Percentiles rank a stretch among this genome's conserved stretches.
Conservation (phyloP, 2,113 vertebrate genomes). For the Platanista minor region DNA sequence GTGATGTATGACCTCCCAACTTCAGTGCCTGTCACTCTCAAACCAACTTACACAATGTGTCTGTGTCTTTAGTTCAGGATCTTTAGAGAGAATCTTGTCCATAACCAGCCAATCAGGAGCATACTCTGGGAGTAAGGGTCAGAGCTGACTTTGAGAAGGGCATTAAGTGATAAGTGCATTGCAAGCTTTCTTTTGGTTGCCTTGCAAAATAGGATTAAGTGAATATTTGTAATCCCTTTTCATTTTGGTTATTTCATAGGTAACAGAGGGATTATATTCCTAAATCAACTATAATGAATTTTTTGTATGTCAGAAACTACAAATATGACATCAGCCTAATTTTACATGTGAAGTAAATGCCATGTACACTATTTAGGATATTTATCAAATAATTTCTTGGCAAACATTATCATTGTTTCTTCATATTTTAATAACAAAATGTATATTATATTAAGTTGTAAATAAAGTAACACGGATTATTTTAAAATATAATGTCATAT, state of each 20-base stretch:
- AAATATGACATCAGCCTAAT: background rate
- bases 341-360: background rate
- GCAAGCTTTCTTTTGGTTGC: background rate
- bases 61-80: background rate
- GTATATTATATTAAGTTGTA: background rate
- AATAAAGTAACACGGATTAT: background rate
- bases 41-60: background rate
- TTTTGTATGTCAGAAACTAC: background rate
- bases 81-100: background rate
- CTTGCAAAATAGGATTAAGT: background rate
- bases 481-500: background rate
- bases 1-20: background rate
- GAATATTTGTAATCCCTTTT: background rate
- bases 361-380: background rate
- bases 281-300: background rate
- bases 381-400: background rate
- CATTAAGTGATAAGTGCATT: background rate
- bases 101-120: background rate
- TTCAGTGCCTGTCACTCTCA: background rate
- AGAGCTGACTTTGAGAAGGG: background rate
- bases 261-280: background rate
- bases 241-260: background rate
- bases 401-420: background rate
- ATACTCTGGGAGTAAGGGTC: background rate
- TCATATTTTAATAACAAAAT: slow-evolving; percentile 7